Base-by-base conservation (phyloP, 2,797 vertebrate species). In the Siniperca scherzeri region DNA sequence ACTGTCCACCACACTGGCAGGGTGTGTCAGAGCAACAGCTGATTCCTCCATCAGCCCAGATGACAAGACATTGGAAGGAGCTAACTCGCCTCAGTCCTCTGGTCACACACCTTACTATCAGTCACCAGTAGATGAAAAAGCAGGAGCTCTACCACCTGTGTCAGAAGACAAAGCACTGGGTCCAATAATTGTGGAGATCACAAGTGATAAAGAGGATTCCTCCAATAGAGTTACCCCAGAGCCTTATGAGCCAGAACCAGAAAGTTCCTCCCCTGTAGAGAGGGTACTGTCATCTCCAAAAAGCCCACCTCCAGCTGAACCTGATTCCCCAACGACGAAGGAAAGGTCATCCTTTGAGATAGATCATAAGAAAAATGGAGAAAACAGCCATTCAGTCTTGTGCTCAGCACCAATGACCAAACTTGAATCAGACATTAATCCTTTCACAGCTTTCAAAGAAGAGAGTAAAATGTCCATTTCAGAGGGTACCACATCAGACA, bases 391-490 rank as follows among this genome's bases (percentile, higher is more conserved):
- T 72, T 85, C 87, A 81, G 16, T 89, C 33, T 91, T 92, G 68
- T 95, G 94, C 62, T 87, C 94, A 74, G 88, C 88, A 57, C 92
- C 95, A 65, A 48, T 91, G 75, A 93, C 93, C 78, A 96, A 96
- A 90, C 93, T 95, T 42, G 96, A 97, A 85, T 56, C 78, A 30
- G 97, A 98, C 78, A 94, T 91, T 55, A 95, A 93, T 83, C 96
- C 94, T 76, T 96, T 97, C 7, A 92, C 96, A 40, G 92, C 95
- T 25, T 96, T 97, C 83, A 99, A 99, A 94, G 98, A 99, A 88
- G 98, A 99, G 17, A 98, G 97, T 42, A 99, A 98, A 95, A 99
- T 99, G 98, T 99, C 98, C 2, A 99, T 99, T 95, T 99, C 98
- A 67, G 98, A 99, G 93, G 98, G 98, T 30, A 99, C 98, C 12